Evolutionary conservation across 2,113 vertebrate species (phyloP).

Genomic region (Anarrhichthys ocellatus): DNA sequence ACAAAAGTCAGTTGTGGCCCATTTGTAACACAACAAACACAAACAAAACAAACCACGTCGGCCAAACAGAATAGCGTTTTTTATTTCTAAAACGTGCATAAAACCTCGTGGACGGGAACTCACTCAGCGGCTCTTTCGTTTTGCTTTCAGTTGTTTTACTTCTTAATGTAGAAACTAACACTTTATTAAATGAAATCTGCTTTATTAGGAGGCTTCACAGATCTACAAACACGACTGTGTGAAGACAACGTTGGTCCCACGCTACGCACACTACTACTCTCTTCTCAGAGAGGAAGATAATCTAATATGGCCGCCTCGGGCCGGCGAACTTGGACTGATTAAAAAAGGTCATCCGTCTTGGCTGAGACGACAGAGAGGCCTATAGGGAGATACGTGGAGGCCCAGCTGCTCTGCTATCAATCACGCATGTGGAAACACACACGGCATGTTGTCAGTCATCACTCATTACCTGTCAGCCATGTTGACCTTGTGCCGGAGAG

Average conservation of each 20-base stretch:
- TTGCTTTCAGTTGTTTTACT: not conserved
- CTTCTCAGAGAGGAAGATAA: not conserved
- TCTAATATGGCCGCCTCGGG: not conserved
- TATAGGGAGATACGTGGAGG: not conserved
- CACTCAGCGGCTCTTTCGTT: not conserved
- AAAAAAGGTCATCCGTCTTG: conserved; percentile 9
- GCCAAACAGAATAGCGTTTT: too few species aligned
- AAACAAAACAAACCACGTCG: too few species aligned
- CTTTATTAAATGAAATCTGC: not conserved
- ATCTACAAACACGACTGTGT: not conserved
- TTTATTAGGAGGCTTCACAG: not conserved
- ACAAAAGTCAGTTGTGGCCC: too few species aligned
- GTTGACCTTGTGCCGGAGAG: conserved; percentile 26
- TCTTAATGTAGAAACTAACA: not conserved
- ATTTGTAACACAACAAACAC: too few species aligned
- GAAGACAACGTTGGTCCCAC: not conserved
- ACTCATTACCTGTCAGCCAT: conserved; percentile 28
- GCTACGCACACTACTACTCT: not conserved
- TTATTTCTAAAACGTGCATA: too few species aligned
- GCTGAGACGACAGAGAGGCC: conserved; percentile 7
- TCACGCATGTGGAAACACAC: conserved; percentile 18
- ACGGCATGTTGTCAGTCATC: conserved; percentile 16
- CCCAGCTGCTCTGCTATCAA: not conserved
- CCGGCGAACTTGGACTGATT: not conserved
- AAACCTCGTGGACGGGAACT: too few species aligned